Evolutionary conservation across 2,888 invertebrate species (phyloP), one percentile per base, ranked within the genome.

Genomic region (Blastobasis adustella): DNA sequence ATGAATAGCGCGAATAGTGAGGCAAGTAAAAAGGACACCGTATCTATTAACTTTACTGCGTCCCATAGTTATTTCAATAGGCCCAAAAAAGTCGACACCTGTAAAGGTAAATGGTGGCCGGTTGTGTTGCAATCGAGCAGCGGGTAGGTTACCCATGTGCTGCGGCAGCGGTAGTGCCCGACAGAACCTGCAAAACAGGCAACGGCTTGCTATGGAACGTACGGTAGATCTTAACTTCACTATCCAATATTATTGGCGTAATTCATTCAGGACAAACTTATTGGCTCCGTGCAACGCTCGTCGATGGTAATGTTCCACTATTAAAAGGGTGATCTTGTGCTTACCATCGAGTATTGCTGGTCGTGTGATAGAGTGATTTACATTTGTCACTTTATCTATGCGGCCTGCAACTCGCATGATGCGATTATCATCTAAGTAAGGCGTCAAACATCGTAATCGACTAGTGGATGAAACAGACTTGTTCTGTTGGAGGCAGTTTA

Each of bases 201-300:
- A n/a, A n/a, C n/a, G n/a, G n/a, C n/a, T n/a, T n/a, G n/a, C n/a
- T n/a, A n/a, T n/a, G n/a, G 38, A 5, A 4, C 47, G 47, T 38
- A 47, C 47, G n/a, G 47, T 47, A 10, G 47, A 38, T 38, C 65
- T 49, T 5, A 65, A 10, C n/a, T 43, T 45, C 23, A 60, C 6
- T 0, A 65, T 37, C 60, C 61, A 63, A 36, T 61, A 65, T 40
- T 47, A 50, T 45, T 63, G 61, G 6, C 55, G 51, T 38, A 65
- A 39, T 6, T 63, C 56, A 38, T 65, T 65, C 0, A 62, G 49
- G 0, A 60, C 59, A 8, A 49, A 52, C 36, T 60, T 61, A 8
- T 60, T 51, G 43, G 38, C 45, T 6, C 51, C 55, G 36, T 62
- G 63, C 5, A 45, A 47, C 2, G 55, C 53, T 9, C 44, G 50